Conservation (phyloP, 2,797 vertebrate genomes). For the Strix occidentalis region DNA sequence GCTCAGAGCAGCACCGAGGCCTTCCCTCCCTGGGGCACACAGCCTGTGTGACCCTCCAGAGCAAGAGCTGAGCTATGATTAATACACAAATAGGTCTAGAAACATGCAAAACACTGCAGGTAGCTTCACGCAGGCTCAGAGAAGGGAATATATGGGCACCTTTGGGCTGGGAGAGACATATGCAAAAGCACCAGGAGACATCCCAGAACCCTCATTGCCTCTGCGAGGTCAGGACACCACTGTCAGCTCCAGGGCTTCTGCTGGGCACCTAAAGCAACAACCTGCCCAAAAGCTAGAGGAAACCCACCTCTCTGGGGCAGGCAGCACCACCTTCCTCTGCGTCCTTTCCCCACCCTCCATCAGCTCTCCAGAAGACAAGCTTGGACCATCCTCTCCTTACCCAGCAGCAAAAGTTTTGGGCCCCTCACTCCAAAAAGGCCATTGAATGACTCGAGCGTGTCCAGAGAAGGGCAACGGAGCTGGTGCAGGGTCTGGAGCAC, state of each 20-base stretch:
- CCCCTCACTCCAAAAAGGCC: no score
- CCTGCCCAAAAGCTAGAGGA: background rate
- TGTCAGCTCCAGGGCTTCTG: accelerated
- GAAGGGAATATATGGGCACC: accelerated
- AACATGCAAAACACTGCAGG: accelerated
- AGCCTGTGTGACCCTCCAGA: background rate
- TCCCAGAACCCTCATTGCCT: accelerated
- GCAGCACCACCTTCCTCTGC: background rate
- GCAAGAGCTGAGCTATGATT: background rate
- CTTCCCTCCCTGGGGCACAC: background rate
- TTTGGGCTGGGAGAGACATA: background rate
- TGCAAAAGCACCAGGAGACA: accelerated
- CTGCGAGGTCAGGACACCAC: background rate
- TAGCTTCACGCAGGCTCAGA: background rate
- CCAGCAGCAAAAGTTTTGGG: background rate
- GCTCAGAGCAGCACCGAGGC: background rate
- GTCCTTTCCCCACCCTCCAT: background rate
- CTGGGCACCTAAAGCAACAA: background rate
- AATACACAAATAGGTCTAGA: background rate
- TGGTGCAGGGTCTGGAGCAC: no score
- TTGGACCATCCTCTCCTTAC: background rate
- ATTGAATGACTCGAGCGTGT: no score
- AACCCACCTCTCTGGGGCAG: background rate
- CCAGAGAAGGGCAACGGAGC: no score
- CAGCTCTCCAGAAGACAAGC: accelerated